These are phyloP conservation scores for Suncus etruscus DNA, from an alignment of 2,113 vertebrate genomes.

Conservation along the genomic window DNA sequence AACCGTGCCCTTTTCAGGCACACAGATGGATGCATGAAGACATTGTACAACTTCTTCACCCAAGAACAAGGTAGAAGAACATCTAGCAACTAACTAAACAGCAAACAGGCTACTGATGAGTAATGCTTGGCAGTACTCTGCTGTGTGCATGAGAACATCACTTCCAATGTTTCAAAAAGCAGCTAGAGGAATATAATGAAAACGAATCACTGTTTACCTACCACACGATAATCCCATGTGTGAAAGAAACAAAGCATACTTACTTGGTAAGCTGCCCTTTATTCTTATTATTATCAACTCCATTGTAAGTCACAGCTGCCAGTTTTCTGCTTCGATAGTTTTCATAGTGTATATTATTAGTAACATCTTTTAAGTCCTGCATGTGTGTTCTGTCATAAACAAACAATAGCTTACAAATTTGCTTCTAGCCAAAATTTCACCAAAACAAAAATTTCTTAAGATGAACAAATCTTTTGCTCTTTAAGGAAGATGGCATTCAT, in stretches of 20 bases:
- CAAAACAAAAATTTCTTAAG: conserved; percentile 38
- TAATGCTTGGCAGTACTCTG: too few species aligned
- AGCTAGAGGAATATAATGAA: not conserved
- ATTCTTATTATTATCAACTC: conserved; percentile 97
- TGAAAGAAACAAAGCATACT: conserved; percentile 79
- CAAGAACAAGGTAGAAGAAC: conserved; percentile 3
- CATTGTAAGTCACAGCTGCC: conserved; percentile 98
- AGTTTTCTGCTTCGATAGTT: conserved; percentile 99
- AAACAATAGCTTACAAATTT: conserved; percentile 62
- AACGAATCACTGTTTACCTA: not conserved
- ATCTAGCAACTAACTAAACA: not conserved
- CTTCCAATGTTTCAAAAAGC: conserved; percentile 17
- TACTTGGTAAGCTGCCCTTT: conserved; percentile 98
- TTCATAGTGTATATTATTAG: conserved; percentile 99
- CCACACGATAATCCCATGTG: not conserved
- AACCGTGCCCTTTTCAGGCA: too few species aligned
- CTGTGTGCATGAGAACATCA: conserved; percentile 23
- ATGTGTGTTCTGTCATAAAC: conserved; percentile 94
- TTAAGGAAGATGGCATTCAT: conserved; percentile 3
- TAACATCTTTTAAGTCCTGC: conserved; percentile 99
- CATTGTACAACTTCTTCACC: not conserved
- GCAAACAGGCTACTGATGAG: conserved; percentile 5
- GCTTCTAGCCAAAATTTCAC: conserved; percentile 47
- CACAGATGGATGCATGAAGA: conserved; percentile 1
- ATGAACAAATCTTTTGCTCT: not conserved